Percentiles rank a stretch among this genome's conserved stretches.
Evolutionary conservation across 2,888 invertebrate genomes (phyloP).

Genomic region (Folsomia candida): DNA sequence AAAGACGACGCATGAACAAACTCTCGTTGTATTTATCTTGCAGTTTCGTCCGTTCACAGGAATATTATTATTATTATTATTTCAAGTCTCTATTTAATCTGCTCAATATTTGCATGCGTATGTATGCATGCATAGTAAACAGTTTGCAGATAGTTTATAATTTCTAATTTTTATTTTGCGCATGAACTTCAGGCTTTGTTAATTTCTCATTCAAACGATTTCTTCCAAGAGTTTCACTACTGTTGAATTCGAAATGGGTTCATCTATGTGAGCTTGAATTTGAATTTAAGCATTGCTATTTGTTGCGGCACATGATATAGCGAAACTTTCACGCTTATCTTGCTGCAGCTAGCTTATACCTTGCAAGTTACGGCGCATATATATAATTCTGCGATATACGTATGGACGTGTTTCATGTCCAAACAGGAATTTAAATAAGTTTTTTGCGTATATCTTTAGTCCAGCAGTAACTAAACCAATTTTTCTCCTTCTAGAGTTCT

Average conservation of each 20-base stretch:
- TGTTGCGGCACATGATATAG: neutral
- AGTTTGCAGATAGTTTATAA: neutral
- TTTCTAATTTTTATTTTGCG: slow-evolving; percentile 3
- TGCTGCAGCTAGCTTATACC: no score
- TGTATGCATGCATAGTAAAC: neutral
- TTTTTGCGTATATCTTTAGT: no score
- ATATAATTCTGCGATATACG: no score
- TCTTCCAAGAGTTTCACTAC: neutral
- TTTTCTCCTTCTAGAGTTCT: no score
- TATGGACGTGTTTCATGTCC: no score
- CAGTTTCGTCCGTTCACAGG: neutral
- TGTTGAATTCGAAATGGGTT: neutral
- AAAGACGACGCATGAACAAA: no score
- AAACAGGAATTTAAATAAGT: no score
- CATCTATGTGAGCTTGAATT: neutral
- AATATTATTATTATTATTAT: neutral
- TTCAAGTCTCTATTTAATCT: neutral
- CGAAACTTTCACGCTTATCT: neutral
- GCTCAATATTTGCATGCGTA: slow-evolving; percentile 6
- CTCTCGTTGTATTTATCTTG: neutral
- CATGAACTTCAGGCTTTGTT: neutral
- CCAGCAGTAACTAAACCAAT: no score
- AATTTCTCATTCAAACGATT: neutral
- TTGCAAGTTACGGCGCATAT: no score
- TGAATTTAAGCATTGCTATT: neutral